Evolutionary conservation across 2,888 invertebrate species (phyloP), one percentile per base, ranked within the genome.

Genomic region (Melinopterus prodromus): DNA sequence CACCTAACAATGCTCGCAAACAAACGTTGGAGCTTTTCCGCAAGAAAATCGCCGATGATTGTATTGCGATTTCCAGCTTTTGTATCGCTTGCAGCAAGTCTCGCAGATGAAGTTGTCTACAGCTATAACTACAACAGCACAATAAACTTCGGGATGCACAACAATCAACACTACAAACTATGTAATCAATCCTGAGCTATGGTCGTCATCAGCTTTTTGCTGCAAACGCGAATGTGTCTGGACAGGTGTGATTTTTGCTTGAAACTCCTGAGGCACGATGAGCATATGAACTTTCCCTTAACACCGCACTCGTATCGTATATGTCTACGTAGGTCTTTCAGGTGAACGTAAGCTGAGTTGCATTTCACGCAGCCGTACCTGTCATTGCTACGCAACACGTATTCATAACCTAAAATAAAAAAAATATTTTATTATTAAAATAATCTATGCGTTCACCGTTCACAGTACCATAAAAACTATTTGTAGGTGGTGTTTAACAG

Each of bases 21-120:
- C 69, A 76, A 85, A 86, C 6, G 82, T 81, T 6, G 86, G 86
- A 38, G 82, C 82, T 80, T 86, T 86, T 16, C 86, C n/a, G n/a
- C n/a, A n/a, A n/a, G n/a, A n/a, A n/a, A n/a, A n/a, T n/a, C n/a
- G n/a, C n/a, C n/a, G n/a, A n/a, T n/a, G n/a, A n/a, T n/a, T n/a
- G n/a, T n/a, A n/a, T n/a, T n/a, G n/a, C n/a, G n/a, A n/a, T n/a
- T n/a, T n/a, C n/a, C n/a, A n/a, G n/a, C n/a, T n/a, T n/a, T n/a
- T n/a, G n/a, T n/a, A n/a, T n/a, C n/a, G n/a, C n/a, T n/a, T n/a
- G n/a, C n/a, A n/a, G n/a, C n/a, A n/a, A n/a, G n/a, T n/a, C n/a
- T n/a, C n/a, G n/a, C n/a, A n/a, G n/a, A n/a, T n/a, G n/a, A n/a
- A n/a, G n/a, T n/a, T n/a, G n/a, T n/a, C n/a, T n/a, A n/a, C n/a